These are phyloP conservation scores for Willisornis vidua DNA, from an alignment of 2,113 vertebrate genomes.

Conservation along the genomic window DNA sequence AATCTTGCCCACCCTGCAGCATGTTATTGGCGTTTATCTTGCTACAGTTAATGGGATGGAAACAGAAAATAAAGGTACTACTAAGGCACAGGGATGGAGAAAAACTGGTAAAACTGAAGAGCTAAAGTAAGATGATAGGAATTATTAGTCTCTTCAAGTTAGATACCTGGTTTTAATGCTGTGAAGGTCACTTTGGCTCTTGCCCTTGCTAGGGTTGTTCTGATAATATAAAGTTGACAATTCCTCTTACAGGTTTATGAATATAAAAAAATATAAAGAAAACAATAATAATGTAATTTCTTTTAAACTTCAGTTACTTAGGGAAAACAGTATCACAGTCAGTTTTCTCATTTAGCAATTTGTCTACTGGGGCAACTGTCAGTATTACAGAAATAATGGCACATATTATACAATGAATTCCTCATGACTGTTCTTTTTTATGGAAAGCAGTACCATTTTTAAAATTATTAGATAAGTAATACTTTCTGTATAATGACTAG, in stretches of 20 bases:
- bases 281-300: neutral
- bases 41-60: neutral
- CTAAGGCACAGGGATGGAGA: constrained; percentile 60
- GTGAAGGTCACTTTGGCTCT: constrained; percentile 63
- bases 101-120: constrained; percentile 32
- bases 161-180: constrained; percentile 30
- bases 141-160: constrained; percentile 35
- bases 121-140: neutral
- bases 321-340: constrained; percentile 37
- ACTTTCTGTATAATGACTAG: neutral
- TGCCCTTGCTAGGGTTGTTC: constrained; percentile 13
- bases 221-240: neutral
- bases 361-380: neutral
- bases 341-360: neutral
- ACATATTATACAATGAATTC: constrained; percentile 6
- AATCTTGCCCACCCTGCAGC: neutral
- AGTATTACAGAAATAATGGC: constrained; percentile 14
- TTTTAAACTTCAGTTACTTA: constrained; percentile 18
- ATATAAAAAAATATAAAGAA: neutral
- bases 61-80: constrained; percentile 28
- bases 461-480: neutral
- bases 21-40: neutral
- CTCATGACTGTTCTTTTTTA: neutral
- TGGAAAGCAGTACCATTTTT: neutral
- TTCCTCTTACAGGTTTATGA: neutral